Percentiles rank a stretch among this genome's conserved stretches.
Evolutionary conservation across 1,140 invertebrate species (phyloP).

Genomic region (Adelges cooleyi): DNA sequence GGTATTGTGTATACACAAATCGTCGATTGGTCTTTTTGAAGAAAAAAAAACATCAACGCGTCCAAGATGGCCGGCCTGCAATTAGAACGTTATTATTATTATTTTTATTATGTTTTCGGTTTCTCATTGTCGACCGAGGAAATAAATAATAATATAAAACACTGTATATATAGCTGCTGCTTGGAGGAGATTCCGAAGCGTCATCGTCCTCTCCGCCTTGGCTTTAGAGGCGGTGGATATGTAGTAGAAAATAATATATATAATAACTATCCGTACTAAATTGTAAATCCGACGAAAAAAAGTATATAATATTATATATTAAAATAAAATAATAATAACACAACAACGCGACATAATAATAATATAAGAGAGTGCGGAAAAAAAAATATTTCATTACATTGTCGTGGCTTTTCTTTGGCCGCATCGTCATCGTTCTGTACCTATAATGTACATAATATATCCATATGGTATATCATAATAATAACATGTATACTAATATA

Average conservation of each 20-base stretch:
- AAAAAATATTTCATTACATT: conserved; percentile 13
- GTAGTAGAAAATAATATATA: neutral
- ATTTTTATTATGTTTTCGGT: conserved; percentile 10
- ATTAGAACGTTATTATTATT: conserved; percentile 14
- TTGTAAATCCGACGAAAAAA: conserved; percentile 22
- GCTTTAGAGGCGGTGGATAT: neutral
- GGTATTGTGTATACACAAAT: conserved; percentile 1
- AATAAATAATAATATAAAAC: neutral
- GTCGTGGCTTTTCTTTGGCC: no score
- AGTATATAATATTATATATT: neutral
- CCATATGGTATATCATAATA: no score
- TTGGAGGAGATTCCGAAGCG: conserved; percentile 25
- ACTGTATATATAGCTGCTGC: no score
- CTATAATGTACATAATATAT: no score
- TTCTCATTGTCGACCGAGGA: neutral
- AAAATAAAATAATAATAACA: no score
- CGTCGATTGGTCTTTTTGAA: conserved; percentile 7
- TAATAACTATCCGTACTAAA: conserved; percentile 27
- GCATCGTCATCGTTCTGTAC: no score
- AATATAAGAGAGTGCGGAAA: neutral
- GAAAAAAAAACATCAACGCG: neutral
- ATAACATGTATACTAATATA: no score
- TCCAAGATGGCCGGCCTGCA: conserved; percentile 1
- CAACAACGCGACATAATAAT: neutral
- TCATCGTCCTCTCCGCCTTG: conserved; percentile 6